Percentiles rank a stretch among this genome's conserved stretches.
phyloP scores from a whole-genome alignment of 2,888 invertebrate genomes.

The Achlya flavicornis region DNA sequence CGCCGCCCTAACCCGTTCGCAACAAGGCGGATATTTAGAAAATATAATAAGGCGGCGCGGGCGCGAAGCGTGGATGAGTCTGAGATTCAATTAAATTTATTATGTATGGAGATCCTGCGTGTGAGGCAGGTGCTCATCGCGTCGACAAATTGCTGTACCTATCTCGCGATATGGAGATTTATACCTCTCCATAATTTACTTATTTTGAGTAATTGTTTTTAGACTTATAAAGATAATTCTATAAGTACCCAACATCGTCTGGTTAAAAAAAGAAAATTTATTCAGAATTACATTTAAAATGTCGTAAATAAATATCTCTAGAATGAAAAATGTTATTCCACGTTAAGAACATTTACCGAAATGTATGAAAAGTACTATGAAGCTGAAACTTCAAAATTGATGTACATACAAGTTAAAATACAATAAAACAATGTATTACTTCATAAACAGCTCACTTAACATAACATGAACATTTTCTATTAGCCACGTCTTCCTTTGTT shows the following conservation, averaged over 20 bases:
- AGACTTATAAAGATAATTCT: conserved; percentile 11
- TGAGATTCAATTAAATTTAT: conserved; percentile 83
- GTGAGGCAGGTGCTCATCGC: conserved; percentile 75
- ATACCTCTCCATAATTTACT: conserved; percentile 39
- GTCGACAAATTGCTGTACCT: conserved; percentile 70
- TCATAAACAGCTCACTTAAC: conserved; percentile 28
- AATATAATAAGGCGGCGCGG: conserved; percentile 75
- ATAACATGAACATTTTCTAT: conserved; percentile 44
- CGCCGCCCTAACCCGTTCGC: conserved; percentile 66
- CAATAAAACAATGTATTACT: conserved; percentile 9
- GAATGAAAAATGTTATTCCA: no score
- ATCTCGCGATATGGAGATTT: conserved; percentile 51
- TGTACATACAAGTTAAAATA: neutral
- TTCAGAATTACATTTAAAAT: no score
- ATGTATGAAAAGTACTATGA: no score
- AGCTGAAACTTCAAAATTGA: neutral
- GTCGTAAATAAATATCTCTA: no score
- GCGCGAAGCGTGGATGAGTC: conserved; percentile 75
- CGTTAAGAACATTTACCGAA: no score
- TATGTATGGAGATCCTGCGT: conserved; percentile 81
- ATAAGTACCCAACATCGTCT: neutral
- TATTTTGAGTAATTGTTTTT: conserved; percentile 28
- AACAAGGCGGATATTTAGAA: conserved; percentile 76
- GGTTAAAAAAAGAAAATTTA: neutral
- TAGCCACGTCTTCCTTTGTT: conserved; percentile 47